phyloP scores from a whole-genome alignment of 2,113 vertebrate species.

The Struthidea cinerea region DNA sequence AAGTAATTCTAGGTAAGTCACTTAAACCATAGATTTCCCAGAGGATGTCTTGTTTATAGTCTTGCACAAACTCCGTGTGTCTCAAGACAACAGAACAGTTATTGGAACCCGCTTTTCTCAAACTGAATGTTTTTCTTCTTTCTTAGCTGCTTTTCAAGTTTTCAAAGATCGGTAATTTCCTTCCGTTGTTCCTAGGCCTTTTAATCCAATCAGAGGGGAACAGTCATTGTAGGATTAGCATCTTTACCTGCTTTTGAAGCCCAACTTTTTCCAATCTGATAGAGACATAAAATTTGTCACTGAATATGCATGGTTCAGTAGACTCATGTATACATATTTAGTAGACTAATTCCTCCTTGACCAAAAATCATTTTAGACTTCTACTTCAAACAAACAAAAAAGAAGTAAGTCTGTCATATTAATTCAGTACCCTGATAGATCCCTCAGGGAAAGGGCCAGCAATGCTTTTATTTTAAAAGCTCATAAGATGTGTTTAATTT shows the following conservation, averaged over 20 bases:
- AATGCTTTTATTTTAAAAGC: slow-evolving; percentile 69
- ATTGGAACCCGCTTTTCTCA: not conserved
- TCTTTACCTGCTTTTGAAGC: not conserved
- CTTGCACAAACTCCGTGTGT: not conserved
- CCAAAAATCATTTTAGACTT: slow-evolving; percentile 24
- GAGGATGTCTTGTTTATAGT: not conserved
- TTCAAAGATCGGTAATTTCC: not conserved
- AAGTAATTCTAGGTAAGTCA: not conserved
- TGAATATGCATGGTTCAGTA: not conserved
- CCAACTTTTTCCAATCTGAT: not conserved
- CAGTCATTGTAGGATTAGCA: not conserved
- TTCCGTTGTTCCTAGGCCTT: not conserved
- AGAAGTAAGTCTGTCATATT: slow-evolving; percentile 25
- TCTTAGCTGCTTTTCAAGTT: not conserved
- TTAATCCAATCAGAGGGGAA: not conserved
- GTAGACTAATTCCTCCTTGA: slow-evolving; percentile 25
- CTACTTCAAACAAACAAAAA: slow-evolving; percentile 44
- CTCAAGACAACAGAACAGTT: not conserved
- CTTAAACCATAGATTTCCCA: not conserved
- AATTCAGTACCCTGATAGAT: slow-evolving; percentile 60
- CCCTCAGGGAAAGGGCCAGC: slow-evolving; percentile 49
- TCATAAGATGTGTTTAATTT: slow-evolving; percentile 75
- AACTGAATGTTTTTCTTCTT: not conserved
- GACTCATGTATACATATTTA: not conserved
- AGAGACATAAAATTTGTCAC: slow-evolving; percentile 22